Percentiles rank a stretch among this genome's conserved stretches.
phyloP scores from a whole-genome alignment of 2,113 vertebrate genomes.

The Silurus meridionalis region DNA sequence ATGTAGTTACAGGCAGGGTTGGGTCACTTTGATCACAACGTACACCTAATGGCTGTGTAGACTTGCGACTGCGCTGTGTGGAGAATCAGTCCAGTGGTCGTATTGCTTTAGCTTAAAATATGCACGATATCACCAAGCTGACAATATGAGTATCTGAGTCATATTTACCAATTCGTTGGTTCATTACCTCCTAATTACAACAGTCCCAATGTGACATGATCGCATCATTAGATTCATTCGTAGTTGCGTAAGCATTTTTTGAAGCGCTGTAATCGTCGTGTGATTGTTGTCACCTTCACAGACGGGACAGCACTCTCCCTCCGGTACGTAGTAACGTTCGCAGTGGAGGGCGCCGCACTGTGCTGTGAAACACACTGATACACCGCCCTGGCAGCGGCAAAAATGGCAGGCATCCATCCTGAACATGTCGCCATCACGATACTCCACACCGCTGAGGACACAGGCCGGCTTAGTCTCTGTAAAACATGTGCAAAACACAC shows the following conservation, averaged over 20 bases:
- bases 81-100: not conserved
- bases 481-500: slow-evolving; percentile 42
- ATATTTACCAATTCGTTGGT: slow-evolving; percentile 16
- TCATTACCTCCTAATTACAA: slow-evolving; percentile 29
- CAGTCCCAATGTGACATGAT: slow-evolving; percentile 5
- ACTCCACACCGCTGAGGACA: slow-evolving; percentile 81
- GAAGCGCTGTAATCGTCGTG: not conserved
- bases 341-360: slow-evolving; percentile 85
- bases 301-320: slow-evolving; percentile 87
- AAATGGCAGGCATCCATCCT: slow-evolving; percentile 87
- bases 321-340: slow-evolving; percentile 82
- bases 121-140: not conserved
- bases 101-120: not conserved
- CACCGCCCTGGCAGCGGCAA: slow-evolving; percentile 85
- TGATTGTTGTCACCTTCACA: slow-evolving; percentile 79
- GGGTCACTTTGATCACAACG: slow-evolving; percentile 23
- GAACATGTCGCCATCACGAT: slow-evolving; percentile 84
- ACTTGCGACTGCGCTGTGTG: not conserved
- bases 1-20: slow-evolving; percentile 25
- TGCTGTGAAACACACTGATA: slow-evolving; percentile 85
- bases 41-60: not conserved
- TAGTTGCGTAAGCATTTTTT: not conserved
- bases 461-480: slow-evolving; percentile 85
- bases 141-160: not conserved
- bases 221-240: slow-evolving; percentile 2